phyloP scores from a whole-genome alignment of 2,888 invertebrate species.

The Oxystoma pomonae region DNA sequence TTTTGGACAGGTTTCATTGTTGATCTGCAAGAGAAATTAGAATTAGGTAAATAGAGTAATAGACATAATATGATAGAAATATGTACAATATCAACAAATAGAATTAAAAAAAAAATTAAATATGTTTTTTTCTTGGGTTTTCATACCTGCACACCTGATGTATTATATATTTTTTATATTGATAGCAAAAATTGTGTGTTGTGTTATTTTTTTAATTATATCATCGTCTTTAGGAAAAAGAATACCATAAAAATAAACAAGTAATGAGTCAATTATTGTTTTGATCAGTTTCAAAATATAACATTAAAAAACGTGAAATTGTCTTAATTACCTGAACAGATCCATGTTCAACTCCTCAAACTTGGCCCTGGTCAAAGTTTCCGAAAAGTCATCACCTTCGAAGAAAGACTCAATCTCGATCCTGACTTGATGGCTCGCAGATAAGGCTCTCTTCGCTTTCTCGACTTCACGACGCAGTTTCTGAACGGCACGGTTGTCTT shows the following conservation, averaged over 20 bases:
- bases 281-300: constrained; percentile 18
- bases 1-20: constrained; percentile 94
- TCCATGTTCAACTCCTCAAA: constrained; percentile 97
- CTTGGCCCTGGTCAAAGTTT: constrained; percentile 95
- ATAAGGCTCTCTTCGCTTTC: constrained; percentile 94
- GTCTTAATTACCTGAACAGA: too few species aligned
- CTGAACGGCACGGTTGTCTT: constrained; percentile 81
- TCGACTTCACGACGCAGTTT: constrained; percentile 96
- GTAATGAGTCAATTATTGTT: background rate
- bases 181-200: too few species aligned
- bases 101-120: too few species aligned
- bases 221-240: too few species aligned
- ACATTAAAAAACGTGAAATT: too few species aligned
- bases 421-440: constrained; percentile 90
- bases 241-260: constrained; percentile 5
- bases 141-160: too few species aligned
- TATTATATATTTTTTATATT: too few species aligned
- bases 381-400: constrained; percentile 97
- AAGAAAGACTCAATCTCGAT: constrained; percentile 99
- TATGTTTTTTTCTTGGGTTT: too few species aligned
- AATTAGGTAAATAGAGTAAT: constrained; percentile 59
- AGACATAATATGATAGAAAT: background rate
- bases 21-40: too few species aligned
- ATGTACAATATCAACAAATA: too few species aligned
- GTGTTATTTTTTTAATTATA: too few species aligned